Conservation (phyloP, 2,888 invertebrate genomes). For the Parthenolecanium corni region DNA sequence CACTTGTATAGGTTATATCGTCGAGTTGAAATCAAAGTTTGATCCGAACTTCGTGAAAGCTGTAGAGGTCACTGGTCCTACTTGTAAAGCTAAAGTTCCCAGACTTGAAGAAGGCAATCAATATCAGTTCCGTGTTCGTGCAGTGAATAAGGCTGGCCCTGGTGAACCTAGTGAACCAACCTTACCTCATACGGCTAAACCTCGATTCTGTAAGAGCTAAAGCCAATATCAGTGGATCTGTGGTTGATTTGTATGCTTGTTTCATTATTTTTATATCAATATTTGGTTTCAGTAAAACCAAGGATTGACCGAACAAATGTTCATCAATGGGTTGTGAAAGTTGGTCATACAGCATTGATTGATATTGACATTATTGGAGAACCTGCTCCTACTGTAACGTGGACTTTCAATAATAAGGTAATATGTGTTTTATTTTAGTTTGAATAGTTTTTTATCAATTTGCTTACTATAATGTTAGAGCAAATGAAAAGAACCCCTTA, state of each 20-base stretch:
- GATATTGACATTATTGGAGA: constrained; percentile 86
- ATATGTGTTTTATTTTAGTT: no score
- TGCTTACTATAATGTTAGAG: no score
- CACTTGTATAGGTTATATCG: constrained; percentile 53
- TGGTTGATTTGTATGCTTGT: constrained; percentile 12
- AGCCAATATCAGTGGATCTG: no score
- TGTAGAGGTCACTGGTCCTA: constrained; percentile 68
- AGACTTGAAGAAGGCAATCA: constrained; percentile 87
- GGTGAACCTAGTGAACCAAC: constrained; percentile 87
- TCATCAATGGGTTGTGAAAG: constrained; percentile 70
- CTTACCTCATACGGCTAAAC: constrained; percentile 79
- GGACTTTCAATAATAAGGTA: constrained; percentile 63
- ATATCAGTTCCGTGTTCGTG: constrained; percentile 89
- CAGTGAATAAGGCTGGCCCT: constrained; percentile 88
- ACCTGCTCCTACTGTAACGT: constrained; percentile 82
- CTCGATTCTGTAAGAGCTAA: constrained; percentile 64
- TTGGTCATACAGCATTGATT: constrained; percentile 73
- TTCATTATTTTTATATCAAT: neutral
- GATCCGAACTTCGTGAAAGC: constrained; percentile 74
- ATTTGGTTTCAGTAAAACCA: constrained; percentile 66
- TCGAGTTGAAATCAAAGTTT: constrained; percentile 85
- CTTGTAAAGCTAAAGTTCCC: constrained; percentile 75
- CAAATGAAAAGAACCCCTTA: no score
- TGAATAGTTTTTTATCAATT: constrained; percentile 24
- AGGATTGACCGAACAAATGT: constrained; percentile 84